Evolutionary conservation across 2,113 vertebrate species (phyloP).

Genomic region (Halcyon malimbica): DNA sequence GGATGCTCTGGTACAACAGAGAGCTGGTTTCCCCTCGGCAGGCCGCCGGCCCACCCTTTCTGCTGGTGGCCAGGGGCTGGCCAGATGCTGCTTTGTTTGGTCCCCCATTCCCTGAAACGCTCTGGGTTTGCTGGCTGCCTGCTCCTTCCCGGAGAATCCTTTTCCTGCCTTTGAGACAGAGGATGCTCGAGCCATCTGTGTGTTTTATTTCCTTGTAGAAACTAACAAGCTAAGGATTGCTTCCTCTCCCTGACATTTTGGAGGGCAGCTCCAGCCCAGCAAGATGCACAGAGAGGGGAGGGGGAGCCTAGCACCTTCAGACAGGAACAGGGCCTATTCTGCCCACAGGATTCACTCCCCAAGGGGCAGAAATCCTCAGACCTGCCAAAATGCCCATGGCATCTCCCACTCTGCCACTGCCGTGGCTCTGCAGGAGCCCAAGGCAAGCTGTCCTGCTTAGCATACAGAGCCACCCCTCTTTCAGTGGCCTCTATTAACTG

Average conservation of each 20-base stretch:
- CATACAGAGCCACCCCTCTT: constrained; percentile 19
- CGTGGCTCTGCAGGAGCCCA: neutral
- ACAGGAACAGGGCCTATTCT: neutral
- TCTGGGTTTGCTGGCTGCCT: constrained; percentile 8
- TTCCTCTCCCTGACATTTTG: constrained; percentile 58
- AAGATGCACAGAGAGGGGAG: neutral
- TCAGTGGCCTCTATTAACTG: constrained; percentile 29
- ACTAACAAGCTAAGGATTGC: constrained; percentile 59
- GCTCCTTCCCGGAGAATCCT: constrained; percentile 54
- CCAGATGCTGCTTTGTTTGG: constrained; percentile 29
- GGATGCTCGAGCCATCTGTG: constrained; percentile 66
- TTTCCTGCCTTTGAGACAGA: constrained; percentile 73
- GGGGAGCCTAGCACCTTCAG: neutral
- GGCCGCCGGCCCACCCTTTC: constrained; percentile 13
- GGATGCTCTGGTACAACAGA: constrained; percentile 58
- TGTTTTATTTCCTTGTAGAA: constrained; percentile 60
- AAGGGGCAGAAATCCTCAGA: neutral
- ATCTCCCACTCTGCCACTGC: neutral
- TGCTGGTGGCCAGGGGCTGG: neutral
- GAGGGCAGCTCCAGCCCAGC: constrained; percentile 13
- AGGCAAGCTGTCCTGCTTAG: neutral
- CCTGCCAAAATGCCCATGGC: neutral
- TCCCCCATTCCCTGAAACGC: neutral
- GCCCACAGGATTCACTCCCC: neutral
- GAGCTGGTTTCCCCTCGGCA: constrained; percentile 27